These are phyloP conservation scores for Planiliza haematocheilus DNA, from an alignment of 2,113 vertebrate species.

Conservation along the genomic window DNA sequence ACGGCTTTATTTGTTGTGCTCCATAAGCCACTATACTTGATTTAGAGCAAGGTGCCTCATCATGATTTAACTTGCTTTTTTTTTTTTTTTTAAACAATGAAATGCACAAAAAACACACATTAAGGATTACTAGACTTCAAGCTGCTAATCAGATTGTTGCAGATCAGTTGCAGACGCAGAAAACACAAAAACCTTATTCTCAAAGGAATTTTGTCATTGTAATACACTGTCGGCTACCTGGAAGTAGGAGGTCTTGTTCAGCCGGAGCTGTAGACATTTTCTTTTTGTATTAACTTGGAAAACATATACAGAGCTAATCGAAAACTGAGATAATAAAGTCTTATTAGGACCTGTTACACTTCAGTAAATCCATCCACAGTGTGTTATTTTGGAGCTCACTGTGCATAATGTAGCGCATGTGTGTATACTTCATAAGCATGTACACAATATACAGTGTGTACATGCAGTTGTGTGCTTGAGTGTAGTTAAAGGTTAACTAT, in stretches of 20 bases:
- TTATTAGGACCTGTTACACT: background rate
- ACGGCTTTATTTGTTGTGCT: too few species aligned
- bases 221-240: background rate
- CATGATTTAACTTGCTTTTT: background rate
- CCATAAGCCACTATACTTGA: background rate
- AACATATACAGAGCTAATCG: background rate
- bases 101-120: constrained; percentile 1
- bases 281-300: background rate
- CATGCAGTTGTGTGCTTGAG: background rate
- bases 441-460: background rate
- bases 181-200: background rate
- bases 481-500: constrained; percentile 42
- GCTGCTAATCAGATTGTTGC: constrained; percentile 1
- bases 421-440: background rate
- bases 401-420: background rate
- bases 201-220: background rate
- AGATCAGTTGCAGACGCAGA: background rate
- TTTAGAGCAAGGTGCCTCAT: constrained; percentile 21
- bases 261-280: background rate
- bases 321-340: background rate
- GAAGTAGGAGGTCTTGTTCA: background rate
- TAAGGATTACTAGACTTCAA: background rate
- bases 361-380: constrained; percentile 13
- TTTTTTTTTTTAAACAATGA: too few species aligned
- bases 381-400: constrained; percentile 2